Percentiles rank a stretch among this genome's conserved stretches.
These are phyloP conservation scores for Poecile atricapillus DNA, from an alignment of 2,113 vertebrate species.

Conservation along the genomic window DNA sequence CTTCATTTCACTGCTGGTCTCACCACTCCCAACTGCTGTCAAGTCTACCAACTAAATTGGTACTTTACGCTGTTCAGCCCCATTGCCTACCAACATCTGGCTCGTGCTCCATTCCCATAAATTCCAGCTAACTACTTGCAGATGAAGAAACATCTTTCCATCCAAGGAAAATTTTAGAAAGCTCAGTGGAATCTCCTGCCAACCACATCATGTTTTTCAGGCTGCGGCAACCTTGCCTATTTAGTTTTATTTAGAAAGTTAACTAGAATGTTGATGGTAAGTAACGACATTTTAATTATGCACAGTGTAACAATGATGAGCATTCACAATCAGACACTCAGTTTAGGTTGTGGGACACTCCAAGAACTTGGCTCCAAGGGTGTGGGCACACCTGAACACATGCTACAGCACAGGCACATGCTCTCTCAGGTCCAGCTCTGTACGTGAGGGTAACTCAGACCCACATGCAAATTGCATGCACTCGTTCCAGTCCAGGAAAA, in stretches of 20 bases:
- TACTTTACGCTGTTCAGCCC: slow-evolving; percentile 39
- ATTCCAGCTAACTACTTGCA: slow-evolving; percentile 54
- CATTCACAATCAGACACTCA: slow-evolving; percentile 39
- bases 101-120: slow-evolving; percentile 47
- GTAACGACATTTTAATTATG: slow-evolving; percentile 48
- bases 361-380: neutral
- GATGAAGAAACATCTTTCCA: slow-evolving; percentile 58
- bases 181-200: slow-evolving; percentile 42
- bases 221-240: slow-evolving; percentile 25
- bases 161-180: slow-evolving; percentile 63
- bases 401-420: slow-evolving; percentile 48
- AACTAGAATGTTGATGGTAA: slow-evolving; percentile 26
- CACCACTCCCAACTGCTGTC: slow-evolving; percentile 4
- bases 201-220: slow-evolving; percentile 7
- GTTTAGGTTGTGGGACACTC: neutral
- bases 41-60: slow-evolving; percentile 48
- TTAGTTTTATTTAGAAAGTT: slow-evolving; percentile 46
- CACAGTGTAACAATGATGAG: slow-evolving; percentile 28
- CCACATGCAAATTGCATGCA: slow-evolving; percentile 47
- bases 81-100: slow-evolving; percentile 58
- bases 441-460: neutral
- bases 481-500: slow-evolving; percentile 22
- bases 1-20: slow-evolving; percentile 34
- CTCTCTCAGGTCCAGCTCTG: neutral
- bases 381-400: neutral